Conservation (phyloP, 1,140 invertebrate genomes). For the Hylaeus volcanicus region DNA sequence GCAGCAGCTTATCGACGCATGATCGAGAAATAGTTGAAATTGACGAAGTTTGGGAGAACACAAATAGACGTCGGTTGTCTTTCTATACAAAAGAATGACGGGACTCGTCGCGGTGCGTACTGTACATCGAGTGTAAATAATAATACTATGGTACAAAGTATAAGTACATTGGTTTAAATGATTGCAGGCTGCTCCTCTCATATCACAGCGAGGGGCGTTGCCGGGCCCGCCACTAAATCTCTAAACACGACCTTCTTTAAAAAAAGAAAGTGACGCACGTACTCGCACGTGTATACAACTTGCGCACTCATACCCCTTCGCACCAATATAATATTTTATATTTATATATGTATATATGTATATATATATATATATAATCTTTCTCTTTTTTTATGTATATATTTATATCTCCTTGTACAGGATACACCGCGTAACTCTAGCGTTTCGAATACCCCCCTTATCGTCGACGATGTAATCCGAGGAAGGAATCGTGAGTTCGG, state of each 20-base stretch:
- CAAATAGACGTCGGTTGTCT: slow-evolving; percentile 16
- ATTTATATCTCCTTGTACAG: slow-evolving; percentile 29
- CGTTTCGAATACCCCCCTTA: too few species aligned
- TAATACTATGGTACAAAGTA: slow-evolving; percentile 81
- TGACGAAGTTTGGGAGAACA: slow-evolving; percentile 23
- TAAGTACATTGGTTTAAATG: slow-evolving; percentile 81
- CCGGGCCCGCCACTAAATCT: slow-evolving; percentile 78
- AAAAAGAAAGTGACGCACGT: slow-evolving; percentile 45
- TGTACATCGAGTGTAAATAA: slow-evolving; percentile 53
- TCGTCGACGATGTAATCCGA: background rate
- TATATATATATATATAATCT: slow-evolving; percentile 51
- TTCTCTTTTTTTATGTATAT: slow-evolving; percentile 63
- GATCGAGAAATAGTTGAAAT: background rate
- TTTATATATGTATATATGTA: slow-evolving; percentile 64
- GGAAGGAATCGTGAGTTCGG: too few species aligned
- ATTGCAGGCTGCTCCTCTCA: slow-evolving; percentile 82
- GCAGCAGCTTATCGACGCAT: background rate
- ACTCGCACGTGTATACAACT: slow-evolving; percentile 63
- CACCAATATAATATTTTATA: slow-evolving; percentile 59
- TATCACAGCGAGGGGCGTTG: slow-evolving; percentile 81
- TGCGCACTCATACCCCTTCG: slow-evolving; percentile 60
- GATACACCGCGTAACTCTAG: background rate
- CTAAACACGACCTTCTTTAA: slow-evolving; percentile 41
- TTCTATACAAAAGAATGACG: slow-evolving; percentile 28
- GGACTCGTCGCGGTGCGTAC: slow-evolving; percentile 5